phyloP scores from a whole-genome alignment of 2,888 invertebrate genomes.

The Xestia rhomboidea region DNA sequence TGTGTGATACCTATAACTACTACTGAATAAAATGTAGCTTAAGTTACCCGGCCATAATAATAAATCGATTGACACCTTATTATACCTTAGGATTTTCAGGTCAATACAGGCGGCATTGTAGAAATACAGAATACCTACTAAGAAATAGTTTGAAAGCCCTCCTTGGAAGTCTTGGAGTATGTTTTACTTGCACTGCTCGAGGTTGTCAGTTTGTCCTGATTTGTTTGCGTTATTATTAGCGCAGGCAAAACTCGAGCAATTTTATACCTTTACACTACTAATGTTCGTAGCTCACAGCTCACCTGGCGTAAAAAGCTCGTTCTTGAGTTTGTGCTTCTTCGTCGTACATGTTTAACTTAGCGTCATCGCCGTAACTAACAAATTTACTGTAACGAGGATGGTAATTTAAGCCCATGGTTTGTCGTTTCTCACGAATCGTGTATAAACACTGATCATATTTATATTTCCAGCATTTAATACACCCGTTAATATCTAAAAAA shows the following conservation, averaged over 20 bases:
- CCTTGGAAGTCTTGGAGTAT: neutral
- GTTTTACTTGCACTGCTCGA: neutral
- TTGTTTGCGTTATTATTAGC: too few relatives aligned
- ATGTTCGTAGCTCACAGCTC: slow-evolving; percentile 40
- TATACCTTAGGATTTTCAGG: neutral
- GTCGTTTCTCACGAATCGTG: slow-evolving; percentile 92
- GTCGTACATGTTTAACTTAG: slow-evolving; percentile 92
- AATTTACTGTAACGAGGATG: slow-evolving; percentile 90
- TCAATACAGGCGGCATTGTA: neutral
- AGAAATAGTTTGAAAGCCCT: neutral
- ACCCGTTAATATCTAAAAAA: slow-evolving; percentile 91
- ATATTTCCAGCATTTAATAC: slow-evolving; percentile 93
- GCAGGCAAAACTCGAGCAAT: neutral
- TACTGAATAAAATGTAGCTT: too few relatives aligned
- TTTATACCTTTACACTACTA: neutral
- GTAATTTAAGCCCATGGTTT: slow-evolving; percentile 92
- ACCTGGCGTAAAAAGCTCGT: slow-evolving; percentile 91
- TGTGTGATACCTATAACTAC: too few relatives aligned
- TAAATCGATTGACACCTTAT: too few relatives aligned
- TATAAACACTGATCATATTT: slow-evolving; percentile 92
- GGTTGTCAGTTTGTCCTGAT: too few relatives aligned
- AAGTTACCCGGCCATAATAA: too few relatives aligned
- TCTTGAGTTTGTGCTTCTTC: slow-evolving; percentile 92
- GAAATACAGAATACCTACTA: neutral
- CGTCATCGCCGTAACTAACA: slow-evolving; percentile 92